Base-by-base conservation (phyloP, 64 coral and sea anemone genomes). In the Montipora efflorescens region DNA sequence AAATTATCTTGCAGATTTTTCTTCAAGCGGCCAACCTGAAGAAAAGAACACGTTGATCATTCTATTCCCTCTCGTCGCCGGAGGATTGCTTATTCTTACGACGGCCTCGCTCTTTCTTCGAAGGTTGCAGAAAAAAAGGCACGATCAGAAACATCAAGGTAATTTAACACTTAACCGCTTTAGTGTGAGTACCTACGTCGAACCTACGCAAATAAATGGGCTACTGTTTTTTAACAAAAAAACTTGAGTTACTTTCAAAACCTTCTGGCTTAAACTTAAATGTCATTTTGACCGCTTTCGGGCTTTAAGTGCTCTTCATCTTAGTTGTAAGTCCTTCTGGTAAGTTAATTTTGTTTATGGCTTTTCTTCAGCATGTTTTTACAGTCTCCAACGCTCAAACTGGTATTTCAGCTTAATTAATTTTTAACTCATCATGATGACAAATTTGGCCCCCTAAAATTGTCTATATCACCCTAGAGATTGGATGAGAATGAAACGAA, bases 121-220 rank as follows among this genome's bases (percentile, higher is more conserved):
- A 11, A 72, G 9, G 16, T 4, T 86, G 19, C 62, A 71, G 8
- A 70, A 20, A 71, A 51, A 20, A 49, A 16, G 82, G 19, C 66
- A 22, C 4, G 82, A 72, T 8, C 18, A 47, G 19, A 86, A 86
- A 72, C 66, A n/a, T 12, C 28, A 70, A 86, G 82, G 82, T 86
- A 19, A 48, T 71, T 23, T 23, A 71, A 23, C 68, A 21, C 61
- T 12, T 64, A 14, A 71, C 18, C 5, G 21, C 5, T 22, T 7
- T 5, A 20, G 5, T 71, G 68, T 71, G 68, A 64, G 11, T 64
- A 64, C 61, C 14, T 14, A 28, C 28, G 28, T 28, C 28, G 28
- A 28, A 28, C 28, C 28, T 28, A 4, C 52, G 5, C 10, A 55
- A 10, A 5, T 55, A 55, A 55, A 4, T 64, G 61, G 13, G 13